Conservation (phyloP, 2,888 invertebrate genomes). For the Drosophila atroscutellata region DNA sequence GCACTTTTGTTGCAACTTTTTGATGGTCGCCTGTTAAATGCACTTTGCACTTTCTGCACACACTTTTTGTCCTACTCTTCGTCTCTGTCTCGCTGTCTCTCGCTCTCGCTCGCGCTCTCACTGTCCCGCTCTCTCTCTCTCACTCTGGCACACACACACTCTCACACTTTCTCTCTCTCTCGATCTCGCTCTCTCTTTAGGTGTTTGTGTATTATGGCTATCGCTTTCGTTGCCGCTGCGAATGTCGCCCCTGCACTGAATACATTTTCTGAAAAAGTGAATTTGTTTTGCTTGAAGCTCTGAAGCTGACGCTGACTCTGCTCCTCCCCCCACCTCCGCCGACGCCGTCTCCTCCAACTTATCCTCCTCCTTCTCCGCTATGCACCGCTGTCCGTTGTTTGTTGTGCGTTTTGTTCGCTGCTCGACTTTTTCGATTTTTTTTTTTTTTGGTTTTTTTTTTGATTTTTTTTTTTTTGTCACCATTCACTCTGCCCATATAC, state of each 20-base stretch:
- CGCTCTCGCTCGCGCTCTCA: neutral
- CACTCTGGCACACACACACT: neutral
- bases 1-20: conserved; percentile 19
- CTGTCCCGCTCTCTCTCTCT: conserved; percentile 3
- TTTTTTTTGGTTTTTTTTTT: neutral
- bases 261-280: conserved; percentile 80
- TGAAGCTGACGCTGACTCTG: conserved; percentile 28
- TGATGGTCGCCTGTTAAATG: conserved; percentile 41
- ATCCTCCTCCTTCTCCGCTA: conserved; percentile 15
- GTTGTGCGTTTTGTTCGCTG: conserved; percentile 13
- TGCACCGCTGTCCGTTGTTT: conserved; percentile 22
- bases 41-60: conserved; percentile 59
- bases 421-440: conserved; percentile 4
- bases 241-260: conserved; percentile 83
- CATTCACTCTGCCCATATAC: conserved; percentile 18
- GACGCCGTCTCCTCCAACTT: conserved; percentile 12
- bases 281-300: conserved; percentile 64
- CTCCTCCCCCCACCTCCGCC: conserved; percentile 10
- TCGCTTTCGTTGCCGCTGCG: conserved; percentile 79
- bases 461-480: neutral
- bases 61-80: conserved; percentile 19
- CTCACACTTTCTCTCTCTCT: neutral
- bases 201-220: conserved; percentile 61
- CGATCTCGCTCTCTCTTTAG: conserved; percentile 6
- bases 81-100: neutral